Percentiles rank a stretch among this genome's conserved stretches.
These are phyloP conservation scores for Clarias magur DNA, from an alignment of 2,113 vertebrate species.

Conservation along the genomic window DNA sequence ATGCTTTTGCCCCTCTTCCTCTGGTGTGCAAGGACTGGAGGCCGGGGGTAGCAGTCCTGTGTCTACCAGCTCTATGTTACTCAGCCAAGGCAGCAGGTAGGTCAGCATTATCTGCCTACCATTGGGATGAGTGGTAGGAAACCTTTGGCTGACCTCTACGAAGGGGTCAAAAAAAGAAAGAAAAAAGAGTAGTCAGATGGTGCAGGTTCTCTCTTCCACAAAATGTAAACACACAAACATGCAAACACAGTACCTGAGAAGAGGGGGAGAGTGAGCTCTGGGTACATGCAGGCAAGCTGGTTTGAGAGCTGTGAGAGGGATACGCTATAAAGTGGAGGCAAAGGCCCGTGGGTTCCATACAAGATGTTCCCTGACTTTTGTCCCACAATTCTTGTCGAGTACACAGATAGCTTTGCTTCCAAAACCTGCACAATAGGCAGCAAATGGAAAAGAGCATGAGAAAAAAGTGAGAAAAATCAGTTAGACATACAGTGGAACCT, in stretches of 20 bases:
- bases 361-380: constrained; percentile 92
- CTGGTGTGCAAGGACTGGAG: constrained; percentile 92
- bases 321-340: constrained; percentile 94
- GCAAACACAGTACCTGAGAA: constrained; percentile 87
- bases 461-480: neutral
- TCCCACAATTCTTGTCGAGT: constrained; percentile 91
- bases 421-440: constrained; percentile 78
- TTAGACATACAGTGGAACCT: no score
- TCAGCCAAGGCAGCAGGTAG: constrained; percentile 95
- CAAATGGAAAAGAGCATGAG: neutral
- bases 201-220: neutral
- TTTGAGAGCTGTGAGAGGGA: constrained; percentile 88
- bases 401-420: constrained; percentile 91
- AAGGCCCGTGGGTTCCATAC: constrained; percentile 88
- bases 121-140: constrained; percentile 93
- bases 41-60: constrained; percentile 89
- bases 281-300: constrained; percentile 96
- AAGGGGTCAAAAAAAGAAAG: neutral
- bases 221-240: neutral
- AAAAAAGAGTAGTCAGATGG: constrained; percentile 1
- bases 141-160: constrained; percentile 93
- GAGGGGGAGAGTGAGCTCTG: constrained; percentile 94
- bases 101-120: constrained; percentile 97
- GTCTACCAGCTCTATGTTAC: constrained; percentile 95
- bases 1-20: constrained; percentile 81